Conservation (phyloP, 2,113 vertebrate genomes). For the Irena cyanogastra region DNA sequence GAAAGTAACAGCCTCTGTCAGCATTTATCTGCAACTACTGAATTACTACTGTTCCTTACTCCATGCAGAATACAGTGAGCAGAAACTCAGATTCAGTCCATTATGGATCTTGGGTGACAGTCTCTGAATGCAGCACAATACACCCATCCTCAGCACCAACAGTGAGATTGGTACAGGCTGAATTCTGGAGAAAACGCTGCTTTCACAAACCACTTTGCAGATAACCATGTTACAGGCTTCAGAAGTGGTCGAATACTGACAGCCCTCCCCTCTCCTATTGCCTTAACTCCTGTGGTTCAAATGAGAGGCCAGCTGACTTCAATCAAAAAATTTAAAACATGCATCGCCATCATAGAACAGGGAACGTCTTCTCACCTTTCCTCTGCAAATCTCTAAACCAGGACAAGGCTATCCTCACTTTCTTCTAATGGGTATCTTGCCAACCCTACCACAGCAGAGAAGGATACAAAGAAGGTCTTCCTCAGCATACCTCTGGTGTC, state of each 20-base stretch:
- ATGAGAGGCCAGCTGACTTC: not conserved
- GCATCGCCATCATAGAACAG: rapidly evolving
- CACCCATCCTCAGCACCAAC: not conserved
- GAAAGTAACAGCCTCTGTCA: not conserved
- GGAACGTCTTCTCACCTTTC: not conserved
- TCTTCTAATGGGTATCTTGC: not conserved
- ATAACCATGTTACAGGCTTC: not conserved
- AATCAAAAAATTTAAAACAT: not conserved
- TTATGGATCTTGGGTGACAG: not conserved
- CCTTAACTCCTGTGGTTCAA: not conserved
- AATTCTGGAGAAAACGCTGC: not conserved
- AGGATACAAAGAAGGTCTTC: not conserved
- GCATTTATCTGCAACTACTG: not conserved
- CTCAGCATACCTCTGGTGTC: not conserved
- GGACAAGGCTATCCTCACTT: not conserved
- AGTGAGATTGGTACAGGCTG: not conserved
- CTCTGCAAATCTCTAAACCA: not conserved
- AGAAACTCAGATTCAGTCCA: not conserved
- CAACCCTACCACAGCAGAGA: not conserved
- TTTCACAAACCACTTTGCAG: not conserved
- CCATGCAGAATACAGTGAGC: not conserved
- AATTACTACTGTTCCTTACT: not conserved
- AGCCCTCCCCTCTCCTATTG: not conserved
- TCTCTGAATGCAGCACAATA: not conserved
- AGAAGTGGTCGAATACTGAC: not conserved